Conservation (phyloP, 2,888 invertebrate genomes). For the Penaeus monodon region DNA sequence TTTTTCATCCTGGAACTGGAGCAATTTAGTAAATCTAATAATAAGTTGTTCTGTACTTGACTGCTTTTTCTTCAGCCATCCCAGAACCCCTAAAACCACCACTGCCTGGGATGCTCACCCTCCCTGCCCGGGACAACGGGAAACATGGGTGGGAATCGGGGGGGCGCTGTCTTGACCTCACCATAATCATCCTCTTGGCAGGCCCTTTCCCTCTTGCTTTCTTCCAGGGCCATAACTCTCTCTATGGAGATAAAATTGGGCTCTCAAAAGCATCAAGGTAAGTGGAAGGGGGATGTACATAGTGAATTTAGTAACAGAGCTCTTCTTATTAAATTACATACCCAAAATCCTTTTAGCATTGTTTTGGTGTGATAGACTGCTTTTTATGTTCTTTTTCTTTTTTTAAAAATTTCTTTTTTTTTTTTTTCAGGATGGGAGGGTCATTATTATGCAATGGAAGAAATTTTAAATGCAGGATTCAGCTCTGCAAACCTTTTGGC, state of each 20-base stretch:
- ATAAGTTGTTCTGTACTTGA: not conserved
- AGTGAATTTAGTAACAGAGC: too few relatives aligned
- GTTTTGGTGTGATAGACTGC: not conserved
- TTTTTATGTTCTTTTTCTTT: too few relatives aligned
- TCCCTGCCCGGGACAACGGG: constrained; percentile 81
- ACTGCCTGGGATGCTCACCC: constrained; percentile 51
- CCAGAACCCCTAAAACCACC: constrained; percentile 70
- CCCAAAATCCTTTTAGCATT: too few relatives aligned
- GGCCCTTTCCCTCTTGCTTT: constrained; percentile 81
- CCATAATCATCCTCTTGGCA: constrained; percentile 78
- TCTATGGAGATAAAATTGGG: constrained; percentile 92
- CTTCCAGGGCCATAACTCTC: constrained; percentile 87
- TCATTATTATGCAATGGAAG: constrained; percentile 52
- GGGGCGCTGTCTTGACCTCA: constrained; percentile 8
- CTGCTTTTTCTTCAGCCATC: constrained; percentile 16
- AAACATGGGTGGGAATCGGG: constrained; percentile 44
- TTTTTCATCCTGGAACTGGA: too few relatives aligned
- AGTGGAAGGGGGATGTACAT: constrained; percentile 66
- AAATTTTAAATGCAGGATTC: constrained; percentile 26
- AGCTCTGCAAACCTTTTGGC: constrained; percentile 45
- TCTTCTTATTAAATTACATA: too few relatives aligned
- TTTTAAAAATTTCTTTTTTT: not conserved
- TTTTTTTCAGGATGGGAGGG: constrained; percentile 36
- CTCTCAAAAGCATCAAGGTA: constrained; percentile 76
- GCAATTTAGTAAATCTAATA: too few relatives aligned